Evolutionary conservation across 2,888 invertebrate species (phyloP).

Genomic region (Notodromas monacha): DNA sequence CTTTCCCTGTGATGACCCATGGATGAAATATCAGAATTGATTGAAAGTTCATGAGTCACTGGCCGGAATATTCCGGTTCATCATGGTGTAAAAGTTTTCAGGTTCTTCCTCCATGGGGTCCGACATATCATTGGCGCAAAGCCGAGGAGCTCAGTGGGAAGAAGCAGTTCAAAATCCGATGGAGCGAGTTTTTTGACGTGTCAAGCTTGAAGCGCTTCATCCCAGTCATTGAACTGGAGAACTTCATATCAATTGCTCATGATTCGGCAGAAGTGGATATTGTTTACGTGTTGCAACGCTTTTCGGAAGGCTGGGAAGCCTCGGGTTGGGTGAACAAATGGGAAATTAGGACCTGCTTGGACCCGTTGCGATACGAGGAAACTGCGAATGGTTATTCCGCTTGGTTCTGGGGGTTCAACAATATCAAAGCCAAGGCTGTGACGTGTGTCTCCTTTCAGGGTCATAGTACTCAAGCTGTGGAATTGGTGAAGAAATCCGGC

Average conservation of each 20-base stretch:
- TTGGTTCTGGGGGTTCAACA: constrained; percentile 35
- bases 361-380: constrained; percentile 11
- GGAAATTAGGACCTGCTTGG: too few relatives aligned
- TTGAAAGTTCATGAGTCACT: too few relatives aligned
- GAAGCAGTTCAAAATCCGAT: constrained; percentile 23
- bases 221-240: constrained; percentile 53
- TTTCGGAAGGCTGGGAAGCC: constrained; percentile 5
- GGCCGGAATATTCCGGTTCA: too few relatives aligned
- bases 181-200: constrained; percentile 59
- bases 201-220: constrained; percentile 36
- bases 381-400: constrained; percentile 16
- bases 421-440: constrained; percentile 28
- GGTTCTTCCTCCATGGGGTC: constrained; percentile 72
- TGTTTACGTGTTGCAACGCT: constrained; percentile 25
- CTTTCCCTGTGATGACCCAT: too few relatives aligned
- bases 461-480: constrained; percentile 15
- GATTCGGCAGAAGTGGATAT: neutral
- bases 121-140: constrained; percentile 59
- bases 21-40: too few relatives aligned
- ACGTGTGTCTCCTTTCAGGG: constrained; percentile 53
- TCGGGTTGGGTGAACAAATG: too few relatives aligned
- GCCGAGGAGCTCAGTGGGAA: constrained; percentile 13
- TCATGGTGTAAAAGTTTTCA: too few relatives aligned
- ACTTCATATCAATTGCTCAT: constrained; percentile 30
- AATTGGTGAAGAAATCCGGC: constrained; percentile 11